phyloP scores from a whole-genome alignment of 1,140 invertebrate genomes.

The Drosophila quadrilineata region DNA sequence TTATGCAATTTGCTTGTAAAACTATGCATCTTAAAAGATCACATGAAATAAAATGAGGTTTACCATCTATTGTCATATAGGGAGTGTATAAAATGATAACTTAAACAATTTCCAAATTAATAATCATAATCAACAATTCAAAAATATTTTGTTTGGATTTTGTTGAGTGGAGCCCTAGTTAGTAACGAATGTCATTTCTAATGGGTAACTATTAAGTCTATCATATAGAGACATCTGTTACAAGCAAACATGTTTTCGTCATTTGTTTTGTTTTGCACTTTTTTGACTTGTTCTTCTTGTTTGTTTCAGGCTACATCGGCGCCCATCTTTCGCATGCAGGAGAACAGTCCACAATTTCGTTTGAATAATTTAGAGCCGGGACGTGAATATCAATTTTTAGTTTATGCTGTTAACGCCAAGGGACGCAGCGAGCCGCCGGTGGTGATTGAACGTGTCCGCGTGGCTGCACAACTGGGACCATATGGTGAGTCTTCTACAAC shows the following conservation, averaged over 20 bases:
- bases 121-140: too few species aligned
- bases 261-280: constrained; percentile 9
- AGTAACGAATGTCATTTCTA: too few species aligned
- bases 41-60: too few species aligned
- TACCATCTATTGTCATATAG: too few species aligned
- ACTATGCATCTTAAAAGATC: too few species aligned
- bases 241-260: constrained; percentile 4
- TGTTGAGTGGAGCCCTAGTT: too few species aligned
- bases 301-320: constrained; percentile 81
- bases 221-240: neutral
- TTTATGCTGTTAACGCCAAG: constrained; percentile 88
- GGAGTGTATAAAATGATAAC: too few species aligned
- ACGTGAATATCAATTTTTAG: constrained; percentile 85
- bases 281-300: neutral
- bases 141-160: too few species aligned
- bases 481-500: constrained; percentile 82
- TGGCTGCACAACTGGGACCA: constrained; percentile 82
- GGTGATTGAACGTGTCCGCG: constrained; percentile 83
- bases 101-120: too few species aligned
- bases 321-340: constrained; percentile 84
- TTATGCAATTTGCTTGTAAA: too few species aligned
- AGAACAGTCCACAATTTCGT: constrained; percentile 85
- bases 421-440: constrained; percentile 86
- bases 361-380: constrained; percentile 86
- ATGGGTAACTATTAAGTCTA: too few species aligned